These are phyloP conservation scores for Melipona beecheii DNA, from an alignment of 2,888 invertebrate species.

Conservation along the genomic window DNA sequence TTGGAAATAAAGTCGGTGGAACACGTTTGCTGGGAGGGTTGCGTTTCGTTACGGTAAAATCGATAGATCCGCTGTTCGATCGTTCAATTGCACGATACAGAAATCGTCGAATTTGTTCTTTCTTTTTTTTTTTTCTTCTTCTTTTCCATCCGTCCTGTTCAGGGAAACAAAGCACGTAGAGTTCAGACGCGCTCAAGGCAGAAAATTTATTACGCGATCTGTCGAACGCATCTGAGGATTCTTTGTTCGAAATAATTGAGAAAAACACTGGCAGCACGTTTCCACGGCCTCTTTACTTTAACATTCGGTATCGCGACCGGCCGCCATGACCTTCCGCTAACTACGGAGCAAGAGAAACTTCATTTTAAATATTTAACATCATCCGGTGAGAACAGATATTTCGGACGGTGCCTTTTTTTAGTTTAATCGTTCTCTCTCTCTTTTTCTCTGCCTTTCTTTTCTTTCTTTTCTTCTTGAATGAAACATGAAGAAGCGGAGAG, in stretches of 20 bases:
- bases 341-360: conserved; percentile 27
- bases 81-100: no score
- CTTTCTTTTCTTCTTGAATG: background rate
- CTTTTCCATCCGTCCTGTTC: background rate
- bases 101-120: background rate
- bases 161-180: conserved; percentile 10
- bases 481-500: no score
- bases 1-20: background rate
- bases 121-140: background rate
- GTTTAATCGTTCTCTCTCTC: background rate
- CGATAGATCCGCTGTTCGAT: no score
- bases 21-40: background rate
- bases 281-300: conserved; percentile 43
- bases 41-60: background rate
- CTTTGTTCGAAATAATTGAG: conserved; percentile 55
- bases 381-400: conserved; percentile 15
- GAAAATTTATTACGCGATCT: conserved; percentile 40
- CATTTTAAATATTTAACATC: conserved; percentile 28
- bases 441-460: background rate
- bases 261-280: conserved; percentile 45
- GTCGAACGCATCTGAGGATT: conserved; percentile 1
- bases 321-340: conserved; percentile 2
- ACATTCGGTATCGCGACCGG: conserved; percentile 32
- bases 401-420: background rate
- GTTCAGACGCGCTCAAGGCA: background rate